Percentiles rank a stretch among this genome's conserved stretches.
phyloP scores from a whole-genome alignment of 2,797 vertebrate genomes.

The Micrastur ruficollis region DNA sequence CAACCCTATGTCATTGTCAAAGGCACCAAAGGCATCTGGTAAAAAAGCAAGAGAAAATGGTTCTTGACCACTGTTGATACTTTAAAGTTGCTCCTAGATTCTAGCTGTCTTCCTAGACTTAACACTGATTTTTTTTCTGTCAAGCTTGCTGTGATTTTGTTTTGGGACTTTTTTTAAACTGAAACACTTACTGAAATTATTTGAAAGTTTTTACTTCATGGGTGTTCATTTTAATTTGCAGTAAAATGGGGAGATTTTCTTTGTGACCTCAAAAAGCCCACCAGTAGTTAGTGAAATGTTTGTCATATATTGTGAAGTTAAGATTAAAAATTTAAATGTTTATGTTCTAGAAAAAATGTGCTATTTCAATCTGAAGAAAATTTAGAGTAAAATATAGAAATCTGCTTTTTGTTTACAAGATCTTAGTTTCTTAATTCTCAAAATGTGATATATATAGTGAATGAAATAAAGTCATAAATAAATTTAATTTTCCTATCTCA shows the following conservation, averaged over 20 bases:
- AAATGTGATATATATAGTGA: not conserved
- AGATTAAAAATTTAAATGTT: not conserved
- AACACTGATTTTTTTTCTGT: not conserved
- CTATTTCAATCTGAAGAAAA: not conserved
- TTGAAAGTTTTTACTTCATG: not conserved
- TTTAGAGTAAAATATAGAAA: not conserved
- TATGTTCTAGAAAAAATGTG: not conserved
- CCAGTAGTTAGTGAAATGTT: not conserved
- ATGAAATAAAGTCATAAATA: not conserved
- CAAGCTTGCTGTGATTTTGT: not conserved
- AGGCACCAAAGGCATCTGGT: not conserved
- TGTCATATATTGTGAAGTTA: not conserved
- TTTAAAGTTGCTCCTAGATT: not conserved
- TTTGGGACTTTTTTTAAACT: not conserved
- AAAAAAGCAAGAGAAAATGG: not conserved
- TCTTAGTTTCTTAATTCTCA: not conserved
- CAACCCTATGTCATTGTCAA: not conserved
- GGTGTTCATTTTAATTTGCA: not conserved
- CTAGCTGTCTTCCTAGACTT: not conserved
- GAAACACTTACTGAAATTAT: not conserved
- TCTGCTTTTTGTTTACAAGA: not conserved
- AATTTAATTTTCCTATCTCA: not conserved
- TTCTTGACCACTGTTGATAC: not conserved
- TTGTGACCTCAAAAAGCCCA: not conserved
- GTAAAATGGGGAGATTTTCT: not conserved